phyloP scores from a whole-genome alignment of 2,888 invertebrate genomes.

The Macroteleia sp. region DNA sequence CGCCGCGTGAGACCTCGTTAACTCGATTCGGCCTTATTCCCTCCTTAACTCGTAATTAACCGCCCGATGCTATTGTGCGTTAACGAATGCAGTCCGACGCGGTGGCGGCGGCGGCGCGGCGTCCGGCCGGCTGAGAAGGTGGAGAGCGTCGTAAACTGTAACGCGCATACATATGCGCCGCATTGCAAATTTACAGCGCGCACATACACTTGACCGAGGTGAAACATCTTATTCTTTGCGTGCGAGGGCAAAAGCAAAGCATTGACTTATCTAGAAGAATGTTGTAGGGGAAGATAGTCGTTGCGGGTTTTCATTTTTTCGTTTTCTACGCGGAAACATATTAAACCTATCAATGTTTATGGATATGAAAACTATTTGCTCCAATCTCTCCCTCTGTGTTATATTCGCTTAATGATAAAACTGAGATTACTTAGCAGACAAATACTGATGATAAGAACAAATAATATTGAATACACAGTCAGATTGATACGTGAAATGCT shows the following conservation, averaged over 20 bases:
- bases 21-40: constrained; percentile 65
- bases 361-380: too few relatives aligned
- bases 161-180: constrained; percentile 44
- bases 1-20: constrained; percentile 64
- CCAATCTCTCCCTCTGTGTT: too few relatives aligned
- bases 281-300: not conserved
- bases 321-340: not conserved
- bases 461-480: too few relatives aligned
- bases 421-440: too few relatives aligned
- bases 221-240: constrained; percentile 44
- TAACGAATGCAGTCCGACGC: constrained; percentile 59
- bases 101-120: constrained; percentile 25
- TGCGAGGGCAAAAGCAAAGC: constrained; percentile 10
- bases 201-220: constrained; percentile 34
- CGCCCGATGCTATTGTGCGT: constrained; percentile 62
- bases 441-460: too few relatives aligned
- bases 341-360: too few relatives aligned
- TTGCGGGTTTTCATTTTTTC: too few relatives aligned
- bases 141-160: constrained; percentile 57
- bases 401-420: too few relatives aligned
- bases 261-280: constrained; percentile 20
- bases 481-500: too few relatives aligned
- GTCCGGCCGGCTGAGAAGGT: constrained; percentile 48
- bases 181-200: constrained; percentile 40
- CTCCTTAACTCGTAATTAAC: constrained; percentile 64